Conservation (phyloP, 1,140 invertebrate species). For the Branchinecta lynchi region DNA sequence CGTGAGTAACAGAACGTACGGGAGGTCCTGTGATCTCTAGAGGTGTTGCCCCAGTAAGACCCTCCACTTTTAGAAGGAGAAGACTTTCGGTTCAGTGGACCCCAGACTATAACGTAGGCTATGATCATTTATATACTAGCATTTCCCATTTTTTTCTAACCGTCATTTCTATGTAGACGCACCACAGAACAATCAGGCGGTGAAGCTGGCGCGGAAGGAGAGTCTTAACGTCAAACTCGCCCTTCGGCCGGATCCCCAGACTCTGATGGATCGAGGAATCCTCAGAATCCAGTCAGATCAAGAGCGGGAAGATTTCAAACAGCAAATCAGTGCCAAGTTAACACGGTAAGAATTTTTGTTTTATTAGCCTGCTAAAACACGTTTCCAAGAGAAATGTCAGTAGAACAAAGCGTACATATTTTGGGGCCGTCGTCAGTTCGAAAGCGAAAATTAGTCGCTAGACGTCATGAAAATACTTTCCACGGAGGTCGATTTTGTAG, state of each 20-base stretch:
- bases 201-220: slow-evolving; percentile 87
- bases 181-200: slow-evolving; percentile 39
- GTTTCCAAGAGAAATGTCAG: neutral
- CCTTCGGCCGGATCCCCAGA: slow-evolving; percentile 74
- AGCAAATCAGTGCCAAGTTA: slow-evolving; percentile 82
- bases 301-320: slow-evolving; percentile 81
- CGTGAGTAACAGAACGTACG: too few species aligned
- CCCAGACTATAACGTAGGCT: too few species aligned
- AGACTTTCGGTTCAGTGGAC: too few species aligned
- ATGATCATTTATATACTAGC: too few species aligned
- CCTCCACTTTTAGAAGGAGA: too few species aligned
- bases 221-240: slow-evolving; percentile 86
- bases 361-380: neutral
- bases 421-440: neutral
- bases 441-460: neutral
- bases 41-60: too few species aligned
- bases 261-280: slow-evolving; percentile 92
- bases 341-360: slow-evolving; percentile 44
- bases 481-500: too few species aligned
- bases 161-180: too few species aligned
- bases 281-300: slow-evolving; percentile 80
- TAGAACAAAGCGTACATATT: slow-evolving; percentile 13
- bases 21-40: too few species aligned
- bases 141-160: too few species aligned
- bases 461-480: neutral